Percentiles rank a stretch among this genome's conserved stretches.
Evolutionary conservation across 2,888 invertebrate species (phyloP).

Genomic region (Clistopyga incitator): DNA sequence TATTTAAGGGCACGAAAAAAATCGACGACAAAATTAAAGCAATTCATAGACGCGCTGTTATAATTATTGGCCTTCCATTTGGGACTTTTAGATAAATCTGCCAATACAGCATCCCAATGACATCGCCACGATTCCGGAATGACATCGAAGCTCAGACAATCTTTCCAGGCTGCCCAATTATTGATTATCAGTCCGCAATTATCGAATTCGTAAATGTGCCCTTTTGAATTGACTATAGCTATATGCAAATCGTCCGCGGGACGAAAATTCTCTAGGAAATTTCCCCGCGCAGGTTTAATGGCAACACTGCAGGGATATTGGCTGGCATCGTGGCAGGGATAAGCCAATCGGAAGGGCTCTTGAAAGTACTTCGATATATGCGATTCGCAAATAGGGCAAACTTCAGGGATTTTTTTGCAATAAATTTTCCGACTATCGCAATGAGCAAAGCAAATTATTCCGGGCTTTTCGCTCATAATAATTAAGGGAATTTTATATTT

Average conservation of each 20-base stretch:
- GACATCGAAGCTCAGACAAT: conserved; percentile 75
- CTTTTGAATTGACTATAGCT: conserved; percentile 93
- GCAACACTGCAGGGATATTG: conserved; percentile 93
- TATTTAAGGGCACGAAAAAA: conserved; percentile 91
- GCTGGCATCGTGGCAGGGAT: conserved; percentile 93
- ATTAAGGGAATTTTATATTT: neutral
- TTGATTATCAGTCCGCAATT: conserved; percentile 88
- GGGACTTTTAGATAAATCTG: conserved; percentile 85
- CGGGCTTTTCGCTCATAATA: conserved; percentile 85
- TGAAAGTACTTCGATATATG: conserved; percentile 66
- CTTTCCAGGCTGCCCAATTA: conserved; percentile 76
- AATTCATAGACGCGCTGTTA: conserved; percentile 91
- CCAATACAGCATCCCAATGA: conserved; percentile 79
- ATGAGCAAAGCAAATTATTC: conserved; percentile 96
- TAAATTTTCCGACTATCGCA: conserved; percentile 85
- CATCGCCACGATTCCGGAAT: conserved; percentile 78
- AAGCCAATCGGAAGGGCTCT: conserved; percentile 88
- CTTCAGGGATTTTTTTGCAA: conserved; percentile 91
- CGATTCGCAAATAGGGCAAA: conserved; percentile 90
- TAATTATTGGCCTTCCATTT: conserved; percentile 90
- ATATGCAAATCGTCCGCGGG: conserved; percentile 95
- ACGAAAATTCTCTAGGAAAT: conserved; percentile 94
- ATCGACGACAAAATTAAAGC: conserved; percentile 93
- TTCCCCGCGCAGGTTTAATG: conserved; percentile 94
- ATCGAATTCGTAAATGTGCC: conserved; percentile 94